Evolutionary conservation across 1,140 invertebrate species (phyloP), one percentile per base, ranked within the genome.

Genomic region (Teleogryllus occipitalis): DNA sequence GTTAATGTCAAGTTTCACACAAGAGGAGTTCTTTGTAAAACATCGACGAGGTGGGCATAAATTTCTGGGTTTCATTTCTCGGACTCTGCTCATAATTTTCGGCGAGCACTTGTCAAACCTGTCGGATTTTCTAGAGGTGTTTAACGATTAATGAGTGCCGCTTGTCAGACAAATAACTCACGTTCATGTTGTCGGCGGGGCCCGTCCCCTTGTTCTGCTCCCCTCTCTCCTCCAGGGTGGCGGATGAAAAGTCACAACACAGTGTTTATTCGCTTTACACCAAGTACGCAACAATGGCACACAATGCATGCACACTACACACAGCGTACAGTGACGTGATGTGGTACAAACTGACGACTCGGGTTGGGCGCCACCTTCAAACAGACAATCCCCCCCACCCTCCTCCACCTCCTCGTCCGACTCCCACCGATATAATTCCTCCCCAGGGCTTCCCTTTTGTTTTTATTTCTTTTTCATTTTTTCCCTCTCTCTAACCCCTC

Each of bases 341-440:
- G 47, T 48, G 47, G 47, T 77, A 48, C 47, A 49, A 77, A 77
- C 76, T 77, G 76, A 77, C 47, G 76, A 21, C 18, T 77, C 48
- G 76, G 75, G 76, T 77, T 77, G 14, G 76, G 76, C 47, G 76
- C 76, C 47, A 54, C 76, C 8, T 47, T 48, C 76, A 77, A 49
- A 77, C n/a, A 14, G 14, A 39, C 47, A 39, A 39, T 39, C 47
- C 48, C 15, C 76, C 75, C 15, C 46, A 39, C 75, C n/a, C 47
- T 77, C 47, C 39, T 39, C 39, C 46, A 18, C 75, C 39, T 18
- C 46, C 47, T 48, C 76, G 39, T 22, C 76, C 47, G 8, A 77
- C 76, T 77, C 76, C 76, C 76, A 77, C 76, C 76, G 47, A 54
- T 48, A 77, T 77, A 48, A 77, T 77, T 77, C 47, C 76, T 77